A percentile compares a stretch with the other conserved stretches of the same genome.
Conservation (phyloP, 2,888 invertebrate genomes). For the Tetropium fuscum region DNA sequence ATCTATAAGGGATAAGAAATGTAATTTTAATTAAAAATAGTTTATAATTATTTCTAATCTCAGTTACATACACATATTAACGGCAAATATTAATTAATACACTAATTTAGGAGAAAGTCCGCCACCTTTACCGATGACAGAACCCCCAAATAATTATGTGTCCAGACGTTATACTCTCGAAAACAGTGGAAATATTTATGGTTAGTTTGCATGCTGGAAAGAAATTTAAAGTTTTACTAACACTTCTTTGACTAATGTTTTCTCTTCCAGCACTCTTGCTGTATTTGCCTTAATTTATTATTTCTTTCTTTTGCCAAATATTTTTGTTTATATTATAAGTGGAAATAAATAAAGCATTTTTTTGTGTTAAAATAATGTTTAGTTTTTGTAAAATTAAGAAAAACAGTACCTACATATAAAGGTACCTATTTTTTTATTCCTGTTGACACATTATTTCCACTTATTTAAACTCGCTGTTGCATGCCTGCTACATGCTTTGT, state of each 20-base stretch:
- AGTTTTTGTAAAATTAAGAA: neutral
- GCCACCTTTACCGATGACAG: conserved; percentile 71
- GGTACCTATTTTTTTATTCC: too few relatives aligned
- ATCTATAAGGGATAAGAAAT: too few relatives aligned
- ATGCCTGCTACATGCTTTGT: neutral
- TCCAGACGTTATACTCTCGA: conserved; percentile 58
- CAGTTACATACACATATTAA: too few relatives aligned
- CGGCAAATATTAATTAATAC: conserved; percentile 29
- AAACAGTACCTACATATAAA: too few relatives aligned
- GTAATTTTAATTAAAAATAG: too few relatives aligned
- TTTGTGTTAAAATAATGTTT: neutral
- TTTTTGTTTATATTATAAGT: conserved; percentile 8
- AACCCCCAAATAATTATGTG: conserved; percentile 66
- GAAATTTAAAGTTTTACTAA: conserved; percentile 34
- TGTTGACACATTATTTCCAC: neutral
- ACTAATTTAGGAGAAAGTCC: conserved; percentile 68
- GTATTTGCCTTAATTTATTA: conserved; percentile 18
- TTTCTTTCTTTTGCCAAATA: conserved; percentile 10
- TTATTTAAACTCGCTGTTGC: conserved; percentile 5
- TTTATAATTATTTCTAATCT: too few relatives aligned
- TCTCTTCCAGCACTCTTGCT: conserved; percentile 31
- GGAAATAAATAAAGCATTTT: conserved; percentile 9
- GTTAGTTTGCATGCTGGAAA: conserved; percentile 57
- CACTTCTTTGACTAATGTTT: conserved; percentile 30
- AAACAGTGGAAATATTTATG: conserved; percentile 60